A percentile compares a stretch with the other conserved stretches of the same genome.
Evolutionary conservation across 2,797 vertebrate genomes (phyloP).

Genomic region (Dermochelys coriacea): DNA sequence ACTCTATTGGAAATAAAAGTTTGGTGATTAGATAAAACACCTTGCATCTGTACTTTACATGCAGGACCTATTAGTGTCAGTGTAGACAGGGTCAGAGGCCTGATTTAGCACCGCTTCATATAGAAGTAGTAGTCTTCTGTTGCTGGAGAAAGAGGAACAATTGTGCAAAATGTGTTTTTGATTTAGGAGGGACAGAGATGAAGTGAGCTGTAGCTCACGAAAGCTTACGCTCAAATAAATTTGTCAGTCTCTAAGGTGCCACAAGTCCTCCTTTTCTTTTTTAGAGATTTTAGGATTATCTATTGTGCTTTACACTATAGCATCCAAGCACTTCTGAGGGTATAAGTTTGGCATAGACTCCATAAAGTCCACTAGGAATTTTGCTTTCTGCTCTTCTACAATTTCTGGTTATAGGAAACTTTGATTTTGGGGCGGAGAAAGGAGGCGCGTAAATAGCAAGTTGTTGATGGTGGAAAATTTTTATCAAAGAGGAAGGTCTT

Average conservation of each 20-base stretch:
- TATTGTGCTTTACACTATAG: background rate
- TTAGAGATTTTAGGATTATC: background rate
- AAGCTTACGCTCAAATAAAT: too few species aligned
- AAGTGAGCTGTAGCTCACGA: too few species aligned
- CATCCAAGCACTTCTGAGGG: background rate
- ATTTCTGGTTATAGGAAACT: background rate
- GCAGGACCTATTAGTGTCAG: background rate
- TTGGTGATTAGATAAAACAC: background rate
- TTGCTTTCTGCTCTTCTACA: background rate
- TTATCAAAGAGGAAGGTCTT: constrained; percentile 25
- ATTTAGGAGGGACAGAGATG: background rate
- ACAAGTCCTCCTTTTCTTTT: too few species aligned
- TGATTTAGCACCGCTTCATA: background rate
- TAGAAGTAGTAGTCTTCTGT: background rate
- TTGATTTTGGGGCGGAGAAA: background rate
- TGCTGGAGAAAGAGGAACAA: background rate
- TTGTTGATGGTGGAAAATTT: background rate
- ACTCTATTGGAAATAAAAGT: background rate
- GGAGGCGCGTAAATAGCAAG: background rate
- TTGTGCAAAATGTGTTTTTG: background rate
- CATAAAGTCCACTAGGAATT: too few species aligned
- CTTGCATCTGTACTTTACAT: background rate
- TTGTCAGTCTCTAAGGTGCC: too few species aligned
- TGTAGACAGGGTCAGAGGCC: background rate
- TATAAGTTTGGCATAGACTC: background rate